These are phyloP conservation scores for Eutolmus rufibarbis DNA, from an alignment of 2,888 invertebrate species.

Conservation along the genomic window DNA sequence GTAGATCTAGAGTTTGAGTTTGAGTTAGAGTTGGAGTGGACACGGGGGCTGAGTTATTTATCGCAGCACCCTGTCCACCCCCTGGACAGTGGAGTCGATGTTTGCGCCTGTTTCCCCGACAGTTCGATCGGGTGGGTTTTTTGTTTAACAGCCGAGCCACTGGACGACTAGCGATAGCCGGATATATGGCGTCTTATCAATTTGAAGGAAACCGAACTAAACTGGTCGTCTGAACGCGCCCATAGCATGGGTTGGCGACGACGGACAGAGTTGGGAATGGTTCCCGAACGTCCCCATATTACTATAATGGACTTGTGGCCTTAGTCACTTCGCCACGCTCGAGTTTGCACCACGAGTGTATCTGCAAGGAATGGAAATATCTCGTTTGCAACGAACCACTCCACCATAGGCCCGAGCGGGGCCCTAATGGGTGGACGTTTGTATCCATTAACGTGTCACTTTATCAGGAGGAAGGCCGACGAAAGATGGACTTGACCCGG, in stretches of 20 bases:
- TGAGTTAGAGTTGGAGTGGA: background rate
- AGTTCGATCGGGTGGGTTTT: background rate
- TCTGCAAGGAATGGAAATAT: background rate
- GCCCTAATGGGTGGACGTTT: background rate
- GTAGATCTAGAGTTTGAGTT: background rate
- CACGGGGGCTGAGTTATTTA: slow-evolving; percentile 11
- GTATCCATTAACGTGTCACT: slow-evolving; percentile 8
- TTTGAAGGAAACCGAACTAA: background rate
- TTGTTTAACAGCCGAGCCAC: background rate
- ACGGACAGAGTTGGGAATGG: background rate
- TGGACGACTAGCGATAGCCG: background rate
- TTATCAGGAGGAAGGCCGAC: background rate
- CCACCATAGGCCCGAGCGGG: background rate
- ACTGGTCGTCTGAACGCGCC: background rate
- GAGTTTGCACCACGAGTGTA: background rate
- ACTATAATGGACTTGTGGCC: background rate
- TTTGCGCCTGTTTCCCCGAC: background rate
- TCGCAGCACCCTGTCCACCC: background rate
- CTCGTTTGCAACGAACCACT: background rate
- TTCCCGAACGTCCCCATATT: background rate
- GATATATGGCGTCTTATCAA: slow-evolving; percentile 16
- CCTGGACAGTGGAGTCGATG: background rate
- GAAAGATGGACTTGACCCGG: background rate
- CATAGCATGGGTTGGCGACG: background rate
- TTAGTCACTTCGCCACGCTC: background rate